phyloP scores from a whole-genome alignment of 2,888 invertebrate genomes.

The Papilio elwesi region DNA sequence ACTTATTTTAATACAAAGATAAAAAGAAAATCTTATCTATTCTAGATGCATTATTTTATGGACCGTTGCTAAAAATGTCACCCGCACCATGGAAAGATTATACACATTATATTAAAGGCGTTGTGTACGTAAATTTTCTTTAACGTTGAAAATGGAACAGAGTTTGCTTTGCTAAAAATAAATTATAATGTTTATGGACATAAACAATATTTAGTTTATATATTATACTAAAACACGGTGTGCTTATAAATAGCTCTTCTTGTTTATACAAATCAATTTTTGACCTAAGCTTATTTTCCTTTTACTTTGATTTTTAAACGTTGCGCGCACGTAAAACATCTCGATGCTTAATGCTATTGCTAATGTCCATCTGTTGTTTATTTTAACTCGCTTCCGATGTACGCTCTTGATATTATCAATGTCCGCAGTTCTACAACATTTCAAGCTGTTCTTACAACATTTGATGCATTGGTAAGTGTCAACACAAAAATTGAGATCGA shows the following conservation, averaged over 20 bases:
- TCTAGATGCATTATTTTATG: too few relatives aligned
- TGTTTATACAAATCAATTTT: constrained; percentile 18
- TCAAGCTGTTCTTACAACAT: neutral
- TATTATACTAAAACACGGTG: constrained; percentile 3
- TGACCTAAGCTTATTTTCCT: constrained; percentile 31
- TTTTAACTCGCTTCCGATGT: constrained; percentile 52
- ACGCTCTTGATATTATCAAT: constrained; percentile 50
- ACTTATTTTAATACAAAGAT: too few relatives aligned
- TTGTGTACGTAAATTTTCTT: neutral
- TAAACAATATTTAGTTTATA: constrained; percentile 24
- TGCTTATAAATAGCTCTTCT: constrained; percentile 17
- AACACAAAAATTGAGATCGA: too few relatives aligned
- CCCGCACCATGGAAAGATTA: neutral
- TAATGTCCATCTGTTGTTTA: constrained; percentile 55
- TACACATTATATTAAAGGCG: neutral
- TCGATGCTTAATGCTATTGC: constrained; percentile 50
- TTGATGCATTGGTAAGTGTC: neutral
- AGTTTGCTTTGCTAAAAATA: constrained; percentile 19
- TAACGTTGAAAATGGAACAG: neutral
- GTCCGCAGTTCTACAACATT: constrained; percentile 32
- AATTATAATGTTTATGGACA: constrained; percentile 9
- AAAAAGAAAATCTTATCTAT: too few relatives aligned
- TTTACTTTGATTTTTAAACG: constrained; percentile 43
- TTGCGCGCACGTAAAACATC: constrained; percentile 59
- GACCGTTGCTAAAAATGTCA: too few relatives aligned